Base-by-base conservation (phyloP, 2,888 invertebrate genomes). In the Xestia sexstrigata region DNA sequence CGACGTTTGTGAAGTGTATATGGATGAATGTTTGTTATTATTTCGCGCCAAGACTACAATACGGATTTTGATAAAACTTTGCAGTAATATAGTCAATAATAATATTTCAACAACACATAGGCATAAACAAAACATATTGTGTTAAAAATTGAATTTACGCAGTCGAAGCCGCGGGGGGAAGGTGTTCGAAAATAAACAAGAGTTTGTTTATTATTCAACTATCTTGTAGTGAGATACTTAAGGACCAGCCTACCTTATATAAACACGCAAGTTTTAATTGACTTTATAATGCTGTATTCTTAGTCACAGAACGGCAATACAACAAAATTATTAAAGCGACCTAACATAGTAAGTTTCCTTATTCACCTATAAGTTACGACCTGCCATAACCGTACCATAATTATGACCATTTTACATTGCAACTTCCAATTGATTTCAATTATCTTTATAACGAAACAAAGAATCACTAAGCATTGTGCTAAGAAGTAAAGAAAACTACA, bases 351-450 rank as follows among this genome's bases (percentile, higher is more conserved):
- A 69, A 49, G 35, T 67, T 86, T 85, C 86, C 87, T 76, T 63
- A 79, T 72, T 73, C 45, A 35, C 17, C 26, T 58, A 58, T 76
- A 74, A 75, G 66, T 74, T 65, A 73, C 63, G 65, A 70, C 39
- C 63, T 80, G 49, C 70, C 75, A 60, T 72, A 58, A 71, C 67
- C 47, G 62, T 67, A 65, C 66, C 17, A 72, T 76, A 78, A 70
- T 76, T 35, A 85, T 71, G 30, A 45, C 83, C 82, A 77, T 81
- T 74, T 77, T 67, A 68, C 74, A 77, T 65, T 66, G 58, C 15
- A 63, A 49, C n/a, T 74, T 71, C 26, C 70, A 83, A 70, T 70
- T 74, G 71, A 74, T 77, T 71, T 68, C 63, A 63, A 66, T 63
- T 55, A 68, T 52, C 75, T 70, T 81, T 63, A 30, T 52, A 52